Base-by-base conservation (phyloP, 2,888 invertebrate species). In the Cephus rjabovi region DNA sequence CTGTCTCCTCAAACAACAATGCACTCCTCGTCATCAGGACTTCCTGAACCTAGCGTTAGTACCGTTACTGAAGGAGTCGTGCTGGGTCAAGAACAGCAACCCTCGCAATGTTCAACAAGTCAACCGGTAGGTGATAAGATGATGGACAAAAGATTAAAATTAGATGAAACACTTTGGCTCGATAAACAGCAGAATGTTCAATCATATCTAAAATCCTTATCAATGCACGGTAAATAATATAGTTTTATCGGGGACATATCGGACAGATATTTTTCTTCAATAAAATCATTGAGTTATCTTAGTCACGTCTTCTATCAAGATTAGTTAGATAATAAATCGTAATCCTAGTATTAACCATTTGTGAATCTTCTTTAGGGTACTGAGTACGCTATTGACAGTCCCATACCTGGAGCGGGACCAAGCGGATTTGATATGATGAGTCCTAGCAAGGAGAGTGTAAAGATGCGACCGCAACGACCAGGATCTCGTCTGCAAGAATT, bases 1-100 rank as follows among this genome's bases (percentile, higher is more conserved):
- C 82, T 92, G 68, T 92, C 92, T 75, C 92, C 92, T 40, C 92
- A 92, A 83, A 89, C 91, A 76, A 92, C 92, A 4, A 83, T 90
- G 56, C 90, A 92, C 79, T 82, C 88, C 15, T 76, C 76, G 11
- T 70, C 69, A 31, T 68, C 73, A 33, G 75, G 40, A 9, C 11
- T 77, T 56, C 40, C 73, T 73, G 35, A 73, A 34, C 75, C 37
- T 23, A 80, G 79, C 35, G 77, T 81, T 12, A 81, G 81, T 15
- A 80, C 82, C 35, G 79, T 81, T 15, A 74, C 81, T 11, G 84
- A 82, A 56, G 86, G 85, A 40, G 75, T 84, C 30, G 84, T 85
- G 69, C 81, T 81, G 56, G 77, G 77, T 37, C 73, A 76, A 34
- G 78, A 79, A n/a, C 73, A 76, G 56, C 74, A 73, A 33, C 40